Evolutionary conservation across 2,888 invertebrate genomes (phyloP).

Genomic region (Mesopsocus fuscifrons): DNA sequence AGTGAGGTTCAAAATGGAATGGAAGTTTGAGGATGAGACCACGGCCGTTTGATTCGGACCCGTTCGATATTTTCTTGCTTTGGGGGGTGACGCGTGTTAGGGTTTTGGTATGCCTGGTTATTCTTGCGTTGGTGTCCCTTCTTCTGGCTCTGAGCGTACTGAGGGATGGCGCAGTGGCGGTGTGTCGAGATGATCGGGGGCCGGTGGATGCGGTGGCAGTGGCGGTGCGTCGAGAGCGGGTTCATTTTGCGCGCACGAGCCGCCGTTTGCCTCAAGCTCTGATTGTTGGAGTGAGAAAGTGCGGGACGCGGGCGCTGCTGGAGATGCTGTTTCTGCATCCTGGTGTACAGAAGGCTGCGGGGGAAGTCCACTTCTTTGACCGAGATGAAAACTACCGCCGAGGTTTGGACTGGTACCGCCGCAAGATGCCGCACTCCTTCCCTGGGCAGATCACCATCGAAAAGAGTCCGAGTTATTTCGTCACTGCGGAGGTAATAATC

Average conservation of each 20-base stretch:
- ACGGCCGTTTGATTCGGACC: too few relatives aligned
- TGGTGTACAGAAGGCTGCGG: constrained; percentile 76
- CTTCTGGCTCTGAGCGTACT: constrained; percentile 30
- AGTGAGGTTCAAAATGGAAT: too few relatives aligned
- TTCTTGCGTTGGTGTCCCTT: too few relatives aligned
- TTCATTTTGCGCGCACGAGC: constrained; percentile 41
- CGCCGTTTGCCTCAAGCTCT: constrained; percentile 58
- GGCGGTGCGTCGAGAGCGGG: too few relatives aligned
- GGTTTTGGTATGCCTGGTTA: too few relatives aligned
- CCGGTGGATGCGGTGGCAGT: too few relatives aligned
- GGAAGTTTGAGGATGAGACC: too few relatives aligned
- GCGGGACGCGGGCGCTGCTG: constrained; percentile 86
- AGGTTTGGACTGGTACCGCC: constrained; percentile 89
- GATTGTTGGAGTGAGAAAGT: constrained; percentile 90
- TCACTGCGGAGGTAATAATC: constrained; percentile 73
- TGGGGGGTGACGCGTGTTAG: too few relatives aligned
- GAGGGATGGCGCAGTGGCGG: constrained; percentile 25
- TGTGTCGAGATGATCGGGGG: constrained; percentile 21
- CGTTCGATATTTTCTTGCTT: too few relatives aligned
- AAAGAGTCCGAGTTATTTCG: constrained; percentile 96
- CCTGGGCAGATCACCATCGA: constrained; percentile 88
- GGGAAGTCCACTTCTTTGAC: constrained; percentile 96
- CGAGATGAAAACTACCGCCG: constrained; percentile 78
- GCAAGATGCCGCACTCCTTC: constrained; percentile 86
- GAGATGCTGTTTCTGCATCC: constrained; percentile 94